Evolutionary conservation across 2,888 invertebrate species (phyloP).

Genomic region (Nasonia oneida): DNA sequence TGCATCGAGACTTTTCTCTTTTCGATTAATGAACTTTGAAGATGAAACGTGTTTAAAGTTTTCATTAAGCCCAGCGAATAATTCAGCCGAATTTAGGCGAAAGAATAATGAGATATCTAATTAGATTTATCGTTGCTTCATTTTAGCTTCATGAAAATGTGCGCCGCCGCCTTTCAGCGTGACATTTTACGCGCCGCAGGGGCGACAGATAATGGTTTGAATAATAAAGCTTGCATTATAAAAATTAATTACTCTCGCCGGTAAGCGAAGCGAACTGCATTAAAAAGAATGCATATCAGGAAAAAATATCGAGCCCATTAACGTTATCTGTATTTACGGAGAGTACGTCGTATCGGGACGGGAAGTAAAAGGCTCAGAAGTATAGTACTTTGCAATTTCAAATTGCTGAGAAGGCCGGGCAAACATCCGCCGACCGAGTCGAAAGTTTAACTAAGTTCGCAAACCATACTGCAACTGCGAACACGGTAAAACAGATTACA

Average conservation of each 20-base stretch:
- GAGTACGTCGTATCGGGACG: not conserved
- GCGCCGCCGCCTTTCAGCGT: not conserved
- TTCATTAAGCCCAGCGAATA: not conserved
- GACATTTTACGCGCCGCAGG: not conserved
- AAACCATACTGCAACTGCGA: conserved; percentile 7
- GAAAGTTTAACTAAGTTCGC: conserved; percentile 40
- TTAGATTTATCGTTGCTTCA: not conserved
- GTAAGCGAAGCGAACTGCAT: not conserved
- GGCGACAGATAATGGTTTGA: not conserved
- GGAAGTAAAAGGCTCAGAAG: not conserved
- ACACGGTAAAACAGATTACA: conserved; percentile 37
- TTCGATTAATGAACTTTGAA: not conserved
- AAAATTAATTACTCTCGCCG: not conserved
- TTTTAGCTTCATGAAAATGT: not conserved
- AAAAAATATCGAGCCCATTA: not conserved
- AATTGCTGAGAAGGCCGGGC: not conserved
- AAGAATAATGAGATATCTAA: not conserved
- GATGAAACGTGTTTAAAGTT: not conserved
- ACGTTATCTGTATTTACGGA: not conserved
- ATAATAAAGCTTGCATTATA: not conserved
- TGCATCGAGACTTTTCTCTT: conserved; percentile 5
- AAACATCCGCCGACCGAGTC: not conserved
- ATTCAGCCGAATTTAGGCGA: not conserved
- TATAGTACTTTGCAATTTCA: not conserved
- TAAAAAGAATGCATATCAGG: not conserved